These are phyloP conservation scores for Pedionomus torquatus DNA, from an alignment of 2,113 vertebrate genomes.

Conservation along the genomic window DNA sequence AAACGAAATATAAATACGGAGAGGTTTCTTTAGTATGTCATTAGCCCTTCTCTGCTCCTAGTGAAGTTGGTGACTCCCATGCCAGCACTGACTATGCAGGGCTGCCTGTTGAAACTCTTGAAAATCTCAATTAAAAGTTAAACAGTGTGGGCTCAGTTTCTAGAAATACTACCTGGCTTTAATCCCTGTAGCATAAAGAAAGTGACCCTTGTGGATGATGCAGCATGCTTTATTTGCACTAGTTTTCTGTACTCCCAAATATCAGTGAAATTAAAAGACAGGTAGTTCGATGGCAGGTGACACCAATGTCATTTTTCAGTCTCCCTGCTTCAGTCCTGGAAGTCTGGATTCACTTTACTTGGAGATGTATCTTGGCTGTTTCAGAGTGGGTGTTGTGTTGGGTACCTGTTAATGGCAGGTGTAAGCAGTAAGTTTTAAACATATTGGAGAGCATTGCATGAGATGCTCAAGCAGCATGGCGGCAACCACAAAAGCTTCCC, in stretches of 20 bases:
- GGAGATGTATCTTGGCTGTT: neutral
- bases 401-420: neutral
- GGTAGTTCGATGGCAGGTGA: fast-evolving
- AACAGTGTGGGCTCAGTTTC: neutral
- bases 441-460: fast-evolving
- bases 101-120: neutral
- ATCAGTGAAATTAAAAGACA: fast-evolving
- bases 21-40: neutral
- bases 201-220: fast-evolving
- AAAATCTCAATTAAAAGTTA: neutral
- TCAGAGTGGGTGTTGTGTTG: fast-evolving
- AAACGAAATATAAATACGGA: neutral
- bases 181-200: neutral
- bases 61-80: neutral
- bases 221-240: neutral
- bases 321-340: neutral
- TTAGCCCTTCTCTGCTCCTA: neutral
- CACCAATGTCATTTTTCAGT: neutral
- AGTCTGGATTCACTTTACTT: neutral
- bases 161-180: neutral
- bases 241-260: neutral
- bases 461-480: fast-evolving
- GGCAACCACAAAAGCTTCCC: neutral
- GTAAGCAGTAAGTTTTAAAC: fast-evolving
- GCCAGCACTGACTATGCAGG: neutral